Percentiles rank a stretch among this genome's conserved stretches.
These are phyloP conservation scores for Amphipyra berbera DNA, from an alignment of 2,888 invertebrate genomes.

Conservation along the genomic window DNA sequence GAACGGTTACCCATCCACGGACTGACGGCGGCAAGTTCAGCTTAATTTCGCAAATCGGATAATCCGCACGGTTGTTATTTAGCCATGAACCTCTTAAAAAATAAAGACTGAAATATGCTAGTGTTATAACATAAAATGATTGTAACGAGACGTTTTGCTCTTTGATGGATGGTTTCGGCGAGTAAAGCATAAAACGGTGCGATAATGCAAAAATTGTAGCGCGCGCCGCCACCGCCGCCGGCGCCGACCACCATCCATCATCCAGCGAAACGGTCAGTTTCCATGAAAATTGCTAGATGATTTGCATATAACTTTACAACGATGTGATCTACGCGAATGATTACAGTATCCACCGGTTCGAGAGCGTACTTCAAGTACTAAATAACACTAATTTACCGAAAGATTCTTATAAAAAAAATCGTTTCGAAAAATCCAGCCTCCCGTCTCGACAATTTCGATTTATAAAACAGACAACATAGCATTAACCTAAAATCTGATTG, in stretches of 20 bases:
- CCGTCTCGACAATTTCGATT: conserved; percentile 5
- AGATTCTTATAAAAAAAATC: conserved; percentile 17
- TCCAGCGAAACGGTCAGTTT: conserved; percentile 65
- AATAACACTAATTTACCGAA: conserved; percentile 60
- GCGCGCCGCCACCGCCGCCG: conserved; percentile 59
- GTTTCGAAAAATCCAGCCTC: conserved; percentile 18
- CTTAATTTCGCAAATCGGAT: no score
- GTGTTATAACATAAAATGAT: conserved; percentile 67
- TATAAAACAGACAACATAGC: conserved; percentile 28
- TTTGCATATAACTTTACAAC: conserved; percentile 69
- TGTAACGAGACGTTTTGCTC: conserved; percentile 55
- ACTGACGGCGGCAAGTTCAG: no score
- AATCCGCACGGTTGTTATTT: no score
- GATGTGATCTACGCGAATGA: conserved; percentile 63
- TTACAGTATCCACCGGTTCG: conserved; percentile 58
- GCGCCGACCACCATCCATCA: conserved; percentile 70
- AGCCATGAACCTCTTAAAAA: no score
- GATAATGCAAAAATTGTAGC: conserved; percentile 73
- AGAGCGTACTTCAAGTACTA: conserved; percentile 50
- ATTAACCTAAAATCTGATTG: conserved; percentile 31
- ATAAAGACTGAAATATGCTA: conserved; percentile 66
- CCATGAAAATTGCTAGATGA: conserved; percentile 72
- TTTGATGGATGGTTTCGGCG: conserved; percentile 71
- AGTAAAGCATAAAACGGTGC: conserved; percentile 71
- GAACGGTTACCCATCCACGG: no score